A percentile compares a stretch with the other conserved stretches of the same genome.
These are phyloP conservation scores for Perithous albicinctus DNA, from an alignment of 2,888 invertebrate genomes.

Conservation along the genomic window DNA sequence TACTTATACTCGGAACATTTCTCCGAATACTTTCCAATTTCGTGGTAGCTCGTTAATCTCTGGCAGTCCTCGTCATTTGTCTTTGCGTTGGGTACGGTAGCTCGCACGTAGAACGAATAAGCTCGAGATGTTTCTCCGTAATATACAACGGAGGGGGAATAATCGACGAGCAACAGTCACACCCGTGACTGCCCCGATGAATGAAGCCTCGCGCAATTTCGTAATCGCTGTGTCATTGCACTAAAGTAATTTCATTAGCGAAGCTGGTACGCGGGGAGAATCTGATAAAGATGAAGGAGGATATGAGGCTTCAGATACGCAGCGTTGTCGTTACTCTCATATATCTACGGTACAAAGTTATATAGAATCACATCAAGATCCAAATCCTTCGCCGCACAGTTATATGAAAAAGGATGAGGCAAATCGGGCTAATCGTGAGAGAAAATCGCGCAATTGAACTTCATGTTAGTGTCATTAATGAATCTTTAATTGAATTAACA, in stretches of 20 bases:
- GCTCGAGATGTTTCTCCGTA: constrained; percentile 28
- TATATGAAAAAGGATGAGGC: too few species aligned
- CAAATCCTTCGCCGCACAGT: neutral
- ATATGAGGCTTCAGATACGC: constrained; percentile 25
- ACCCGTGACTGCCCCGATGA: constrained; percentile 67
- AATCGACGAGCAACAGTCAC: constrained; percentile 70
- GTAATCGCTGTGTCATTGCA: constrained; percentile 84
- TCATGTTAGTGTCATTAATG: too few species aligned
- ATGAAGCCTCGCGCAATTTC: constrained; percentile 75
- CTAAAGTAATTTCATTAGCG: constrained; percentile 83
- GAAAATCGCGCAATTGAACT: too few species aligned
- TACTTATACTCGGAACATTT: constrained; percentile 52
- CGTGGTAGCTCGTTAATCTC: constrained; percentile 77
- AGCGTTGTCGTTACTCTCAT: neutral
- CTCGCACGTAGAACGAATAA: constrained; percentile 69
- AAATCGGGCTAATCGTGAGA: too few species aligned
- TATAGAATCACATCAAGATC: neutral
- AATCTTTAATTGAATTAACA: too few species aligned
- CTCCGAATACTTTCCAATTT: constrained; percentile 69
- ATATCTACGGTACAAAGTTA: neutral
- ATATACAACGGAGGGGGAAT: constrained; percentile 57
- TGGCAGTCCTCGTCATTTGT: constrained; percentile 77
- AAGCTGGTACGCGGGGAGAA: constrained; percentile 47
- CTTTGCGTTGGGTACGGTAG: constrained; percentile 69
- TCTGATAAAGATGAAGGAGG: constrained; percentile 10